These are phyloP conservation scores for Embiotoca jacksoni DNA, from an alignment of 2,113 vertebrate genomes.

Conservation along the genomic window DNA sequence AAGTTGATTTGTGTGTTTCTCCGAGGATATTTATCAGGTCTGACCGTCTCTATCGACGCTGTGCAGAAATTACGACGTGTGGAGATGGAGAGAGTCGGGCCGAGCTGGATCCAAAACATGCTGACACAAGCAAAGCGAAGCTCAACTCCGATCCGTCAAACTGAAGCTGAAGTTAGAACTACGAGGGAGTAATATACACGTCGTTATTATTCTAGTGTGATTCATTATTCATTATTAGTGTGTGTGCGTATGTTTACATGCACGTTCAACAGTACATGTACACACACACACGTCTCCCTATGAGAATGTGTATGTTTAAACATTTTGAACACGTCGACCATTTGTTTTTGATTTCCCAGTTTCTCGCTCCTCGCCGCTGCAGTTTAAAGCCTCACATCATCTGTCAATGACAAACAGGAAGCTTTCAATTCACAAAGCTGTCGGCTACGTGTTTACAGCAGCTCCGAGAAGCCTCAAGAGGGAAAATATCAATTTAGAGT, in stretches of 20 bases:
- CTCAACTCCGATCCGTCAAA: neutral
- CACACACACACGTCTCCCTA: no score
- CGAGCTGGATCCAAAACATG: constrained; percentile 13
- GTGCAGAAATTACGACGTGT: constrained; percentile 1
- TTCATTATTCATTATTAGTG: neutral
- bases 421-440: no score
- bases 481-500: neutral
- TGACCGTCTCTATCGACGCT: neutral
- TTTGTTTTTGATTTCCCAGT: constrained; percentile 1
- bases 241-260: no score
- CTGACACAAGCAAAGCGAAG: constrained; percentile 4
- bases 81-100: neutral
- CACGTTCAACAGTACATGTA: no score
- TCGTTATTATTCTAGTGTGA: neutral
- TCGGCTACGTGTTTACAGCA: neutral
- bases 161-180: neutral
- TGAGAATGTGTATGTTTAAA: neutral
- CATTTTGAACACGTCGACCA: neutral
- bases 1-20: neutral
- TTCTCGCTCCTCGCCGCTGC: neutral
- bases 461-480: neutral
- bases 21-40: constrained; percentile 6
- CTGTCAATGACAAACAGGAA: neutral
- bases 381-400: neutral
- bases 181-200: no score